Evolutionary conservation across 2,888 invertebrate species (phyloP), one percentile per base, ranked within the genome.

Genomic region (Coecobrya sp.): DNA sequence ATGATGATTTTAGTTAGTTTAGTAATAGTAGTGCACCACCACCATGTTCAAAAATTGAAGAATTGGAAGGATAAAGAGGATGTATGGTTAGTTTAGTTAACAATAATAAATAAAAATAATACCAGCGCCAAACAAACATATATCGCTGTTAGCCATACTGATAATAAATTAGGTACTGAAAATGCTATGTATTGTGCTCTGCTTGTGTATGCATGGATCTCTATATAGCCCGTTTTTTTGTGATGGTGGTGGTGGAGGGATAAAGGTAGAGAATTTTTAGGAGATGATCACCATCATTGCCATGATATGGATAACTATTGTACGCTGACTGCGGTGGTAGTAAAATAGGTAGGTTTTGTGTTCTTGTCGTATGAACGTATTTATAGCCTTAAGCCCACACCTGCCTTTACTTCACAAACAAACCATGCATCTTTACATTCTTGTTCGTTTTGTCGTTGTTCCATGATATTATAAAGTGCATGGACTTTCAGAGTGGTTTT

Each of bases 21-120:
- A 36, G 70, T 62, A 62, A 62, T 70, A 70, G 36, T 70, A 70
- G 36, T 30, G 70, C 70, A 70, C 70, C 70, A 30, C 68, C 68
- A 68, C 68, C 68, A 68, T 68, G 68, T 68, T 68, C 68, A 68
- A 68, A 68, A 68, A 30, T 65, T 65, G 65, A 65, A 65, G 42
- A 73, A 36, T 76, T 76, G 76, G 76, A 76, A 76, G 45, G 76
- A 76, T 76, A 30, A 68, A n/a, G 76, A 81, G 81, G 81, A 55
- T 81, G 59, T 81, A 81, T 81, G 81, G 81, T 81, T 81, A 55
- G 59, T 81, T 81, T 81, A 81, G 81, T 81, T 81, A 81, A 81
- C 55, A 79, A 52, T 7, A 81, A 36, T 42, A 30, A 70, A 30
- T 42, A 42, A 42, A 36, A 70, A 70, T 70, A 42, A 70, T 36